A percentile compares a stretch with the other conserved stretches of the same genome.
These are phyloP conservation scores for Phorcus lineatus DNA, from an alignment of 2,888 invertebrate species.

Conservation along the genomic window DNA sequence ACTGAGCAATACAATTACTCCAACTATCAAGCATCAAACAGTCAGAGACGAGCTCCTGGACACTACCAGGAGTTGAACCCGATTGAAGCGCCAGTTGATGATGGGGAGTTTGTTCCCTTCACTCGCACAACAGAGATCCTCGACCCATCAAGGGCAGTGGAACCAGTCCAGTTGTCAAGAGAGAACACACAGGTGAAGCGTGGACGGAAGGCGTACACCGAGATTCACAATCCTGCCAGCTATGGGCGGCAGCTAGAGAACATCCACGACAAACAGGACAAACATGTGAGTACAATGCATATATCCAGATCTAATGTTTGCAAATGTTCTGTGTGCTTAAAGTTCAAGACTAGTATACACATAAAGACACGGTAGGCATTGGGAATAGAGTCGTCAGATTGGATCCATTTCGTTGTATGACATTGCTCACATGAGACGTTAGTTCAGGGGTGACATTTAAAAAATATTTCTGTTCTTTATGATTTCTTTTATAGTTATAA, in stretches of 20 bases:
- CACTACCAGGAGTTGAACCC: conserved; percentile 54
- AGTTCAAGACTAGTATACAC: background rate
- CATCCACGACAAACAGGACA: background rate
- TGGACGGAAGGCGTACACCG: conserved; percentile 69
- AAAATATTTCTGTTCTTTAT: too few relatives aligned
- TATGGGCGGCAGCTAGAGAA: conserved; percentile 66
- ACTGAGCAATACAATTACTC: conserved; percentile 44
- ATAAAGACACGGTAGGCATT: too few relatives aligned
- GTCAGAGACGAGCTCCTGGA: conserved; percentile 3
- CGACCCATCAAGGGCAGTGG: conserved; percentile 70
- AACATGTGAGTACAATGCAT: background rate
- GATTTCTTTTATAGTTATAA: too few relatives aligned
- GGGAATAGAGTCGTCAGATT: too few relatives aligned
- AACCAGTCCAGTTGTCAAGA: conserved; percentile 69
- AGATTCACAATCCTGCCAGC: conserved; percentile 69
- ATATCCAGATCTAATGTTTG: too few relatives aligned
- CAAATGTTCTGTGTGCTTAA: background rate
- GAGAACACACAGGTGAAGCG: conserved; percentile 67
- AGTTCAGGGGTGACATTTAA: too few relatives aligned
- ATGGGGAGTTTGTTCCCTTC: conserved; percentile 71
- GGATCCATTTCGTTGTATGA: too few relatives aligned
- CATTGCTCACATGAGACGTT: too few relatives aligned
- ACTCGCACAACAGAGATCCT: conserved; percentile 71
- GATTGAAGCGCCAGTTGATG: conserved; percentile 43
- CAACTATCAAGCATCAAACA: conserved; percentile 15